Percentiles rank a stretch among this genome's conserved stretches.
These are phyloP conservation scores for Zophobas atratus DNA, from an alignment of 1,140 invertebrate genomes.

Conservation along the genomic window DNA sequence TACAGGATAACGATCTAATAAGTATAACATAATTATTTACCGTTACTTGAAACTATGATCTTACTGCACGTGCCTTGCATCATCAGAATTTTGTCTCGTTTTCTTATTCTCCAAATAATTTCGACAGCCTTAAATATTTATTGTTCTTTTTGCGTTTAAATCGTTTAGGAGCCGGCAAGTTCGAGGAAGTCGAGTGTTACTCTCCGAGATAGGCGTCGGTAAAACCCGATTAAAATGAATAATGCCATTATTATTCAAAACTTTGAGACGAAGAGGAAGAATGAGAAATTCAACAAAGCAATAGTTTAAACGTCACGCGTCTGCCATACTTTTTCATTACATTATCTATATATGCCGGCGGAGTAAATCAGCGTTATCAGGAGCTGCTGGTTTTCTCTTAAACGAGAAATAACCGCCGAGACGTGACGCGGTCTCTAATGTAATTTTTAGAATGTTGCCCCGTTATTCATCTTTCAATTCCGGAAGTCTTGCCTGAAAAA, in stretches of 20 bases:
- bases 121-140: conserved; percentile 18
- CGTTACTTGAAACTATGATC: too few relatives aligned
- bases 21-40: too few relatives aligned
- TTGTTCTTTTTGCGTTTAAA: conserved; percentile 30
- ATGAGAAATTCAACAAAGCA: conserved; percentile 44
- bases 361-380: conserved; percentile 67
- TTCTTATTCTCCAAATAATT: background rate
- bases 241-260: conserved; percentile 49
- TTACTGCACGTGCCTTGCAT: too few relatives aligned
- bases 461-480: conserved; percentile 42
- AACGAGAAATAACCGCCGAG: conserved; percentile 65
- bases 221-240: conserved; percentile 47
- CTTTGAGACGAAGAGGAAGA: conserved; percentile 26
- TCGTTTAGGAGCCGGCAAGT: conserved; percentile 31
- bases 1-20: too few relatives aligned
- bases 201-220: conserved; percentile 29
- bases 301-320: conserved; percentile 57
- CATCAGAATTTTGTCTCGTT: background rate
- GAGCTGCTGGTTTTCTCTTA: conserved; percentile 57
- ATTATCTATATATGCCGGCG: conserved; percentile 64
- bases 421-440: conserved; percentile 64
- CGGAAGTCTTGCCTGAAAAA: background rate
- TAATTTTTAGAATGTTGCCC: conserved; percentile 23
- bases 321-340: conserved; percentile 65
- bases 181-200: conserved; percentile 5